Percentiles rank a stretch among this genome's conserved stretches.
Evolutionary conservation across 2,797 vertebrate genomes (phyloP).

Genomic region (Xiphophorus birchmanni): DNA sequence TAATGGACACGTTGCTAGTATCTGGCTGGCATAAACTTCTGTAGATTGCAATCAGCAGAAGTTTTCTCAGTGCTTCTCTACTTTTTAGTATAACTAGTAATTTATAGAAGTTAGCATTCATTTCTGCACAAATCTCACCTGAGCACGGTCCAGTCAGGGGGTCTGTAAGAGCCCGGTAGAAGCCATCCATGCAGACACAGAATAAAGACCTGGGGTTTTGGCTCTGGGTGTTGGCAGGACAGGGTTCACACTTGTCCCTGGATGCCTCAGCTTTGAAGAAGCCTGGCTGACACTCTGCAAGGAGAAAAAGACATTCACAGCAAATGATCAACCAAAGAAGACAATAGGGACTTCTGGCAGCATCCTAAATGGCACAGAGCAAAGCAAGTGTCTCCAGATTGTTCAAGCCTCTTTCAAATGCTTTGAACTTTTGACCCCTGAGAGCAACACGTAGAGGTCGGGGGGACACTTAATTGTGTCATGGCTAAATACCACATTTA

Average conservation of each 20-base stretch:
- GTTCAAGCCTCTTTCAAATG: slow-evolving; percentile 11
- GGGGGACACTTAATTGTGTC: slow-evolving; percentile 39
- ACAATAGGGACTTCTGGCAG: slow-evolving; percentile 37
- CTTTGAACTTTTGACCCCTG: slow-evolving; percentile 53
- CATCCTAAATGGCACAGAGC: not conserved
- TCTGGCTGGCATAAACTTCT: not conserved
- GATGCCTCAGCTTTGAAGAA: slow-evolving; percentile 86
- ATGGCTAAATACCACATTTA: slow-evolving; percentile 53
- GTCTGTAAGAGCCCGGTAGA: slow-evolving; percentile 85
- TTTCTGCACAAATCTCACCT: slow-evolving; percentile 53
- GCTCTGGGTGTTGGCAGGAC: slow-evolving; percentile 84
- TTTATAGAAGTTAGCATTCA: not conserved
- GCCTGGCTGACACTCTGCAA: slow-evolving; percentile 86
- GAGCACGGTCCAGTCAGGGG: slow-evolving; percentile 81
- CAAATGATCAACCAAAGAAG: slow-evolving; percentile 44
- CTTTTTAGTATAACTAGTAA: not conserved
- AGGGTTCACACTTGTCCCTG: slow-evolving; percentile 77
- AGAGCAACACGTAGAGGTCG: slow-evolving; percentile 18
- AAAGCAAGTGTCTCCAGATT: slow-evolving; percentile 41
- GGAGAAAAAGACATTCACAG: slow-evolving; percentile 51
- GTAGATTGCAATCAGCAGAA: not conserved
- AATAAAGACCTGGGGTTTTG: slow-evolving; percentile 66
- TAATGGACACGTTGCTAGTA: too few relatives aligned
- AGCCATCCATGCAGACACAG: slow-evolving; percentile 86
- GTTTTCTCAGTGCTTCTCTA: not conserved